phyloP scores from a whole-genome alignment of 2,797 vertebrate genomes.

The Lindbergichthys nudifrons region DNA sequence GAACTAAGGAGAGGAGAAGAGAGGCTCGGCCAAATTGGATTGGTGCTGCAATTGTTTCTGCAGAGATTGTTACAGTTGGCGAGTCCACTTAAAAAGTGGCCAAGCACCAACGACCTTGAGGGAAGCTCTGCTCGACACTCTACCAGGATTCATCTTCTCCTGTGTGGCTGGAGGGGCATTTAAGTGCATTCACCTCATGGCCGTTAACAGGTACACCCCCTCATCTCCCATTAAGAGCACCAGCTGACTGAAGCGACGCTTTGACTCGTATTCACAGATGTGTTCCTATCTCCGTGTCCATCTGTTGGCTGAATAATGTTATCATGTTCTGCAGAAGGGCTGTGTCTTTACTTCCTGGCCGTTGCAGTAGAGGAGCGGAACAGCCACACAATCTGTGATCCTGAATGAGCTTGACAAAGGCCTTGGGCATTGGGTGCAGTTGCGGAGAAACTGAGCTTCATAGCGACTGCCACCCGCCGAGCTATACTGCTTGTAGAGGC shows the following conservation, averaged over 20 bases:
- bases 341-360: slow-evolving; percentile 36
- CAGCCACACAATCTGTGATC: slow-evolving; percentile 49
- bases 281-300: slow-evolving; percentile 62
- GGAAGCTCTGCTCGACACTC: slow-evolving; percentile 55
- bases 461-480: slow-evolving; percentile 64
- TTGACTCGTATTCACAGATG: slow-evolving; percentile 51
- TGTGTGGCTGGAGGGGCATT: slow-evolving; percentile 47
- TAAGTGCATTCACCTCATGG: slow-evolving; percentile 67
- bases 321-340: slow-evolving; percentile 61
- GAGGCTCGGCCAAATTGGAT: slow-evolving; percentile 73
- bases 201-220: slow-evolving; percentile 40
- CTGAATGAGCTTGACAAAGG: slow-evolving; percentile 67
- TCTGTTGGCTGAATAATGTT: slow-evolving; percentile 66
- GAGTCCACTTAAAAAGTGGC: slow-evolving; percentile 64
- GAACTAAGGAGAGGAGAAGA: slow-evolving; percentile 48
- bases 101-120: slow-evolving; percentile 73
- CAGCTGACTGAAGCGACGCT: slow-evolving; percentile 51
- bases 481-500: slow-evolving; percentile 54
- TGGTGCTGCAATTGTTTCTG: slow-evolving; percentile 73
- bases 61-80: slow-evolving; percentile 76
- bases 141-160: slow-evolving; percentile 61
- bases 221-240: slow-evolving; percentile 34
- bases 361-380: slow-evolving; percentile 44
- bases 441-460: slow-evolving; percentile 61
- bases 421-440: slow-evolving; percentile 58